Evolutionary conservation across 2,888 invertebrate genomes (phyloP), one percentile per base, ranked within the genome.

Genomic region (Drosophila neutralis): DNA sequence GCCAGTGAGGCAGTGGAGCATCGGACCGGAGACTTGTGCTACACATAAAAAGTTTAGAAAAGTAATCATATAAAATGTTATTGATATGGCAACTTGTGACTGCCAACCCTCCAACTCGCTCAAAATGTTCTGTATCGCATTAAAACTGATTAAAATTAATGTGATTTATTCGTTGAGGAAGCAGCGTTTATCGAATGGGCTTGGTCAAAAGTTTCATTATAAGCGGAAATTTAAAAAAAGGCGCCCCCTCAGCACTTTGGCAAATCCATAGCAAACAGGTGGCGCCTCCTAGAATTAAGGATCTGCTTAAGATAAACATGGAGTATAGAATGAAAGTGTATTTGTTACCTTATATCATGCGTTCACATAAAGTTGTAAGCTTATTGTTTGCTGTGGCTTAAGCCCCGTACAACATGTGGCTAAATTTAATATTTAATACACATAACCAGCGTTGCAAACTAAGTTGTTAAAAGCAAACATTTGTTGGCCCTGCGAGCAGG

Each of bases 31-130:
- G 69, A 76, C 62, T 65, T 73, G 36, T 56, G 51, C 49, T 48
- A 36, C 53, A 65, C 88, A 82, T 85, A 88, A 90, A 90, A 85
- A 85, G 81, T 85, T 85, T 89, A 80, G 83, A 85, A 85, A 90
- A 90, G 89, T 89, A 90, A 90, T 85, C 85, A 76, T 74, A 85
- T 90, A 86, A 85, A 85, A 85, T 90, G 84, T 86, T 85, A 85
- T 85, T 90, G 87, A 80, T 88, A 85, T 85, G 67, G 70, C 72
- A 87, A 63, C 63, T 78, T 80, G 67, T 51, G 70, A 65, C 62
- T 53, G 42, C 58, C 64, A 58, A 53, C 21, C 51, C 38, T 51
- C 56, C 15, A 53, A 11, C n/a, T n/a, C 36, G 13, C 49, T 27
- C 7, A 1, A 54, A 40, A 36, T 49, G n/a, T 38, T 38, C 40